Percentiles rank a stretch among this genome's conserved stretches.
phyloP scores from a whole-genome alignment of 2,113 vertebrate species.

The Mustelus asterias region DNA sequence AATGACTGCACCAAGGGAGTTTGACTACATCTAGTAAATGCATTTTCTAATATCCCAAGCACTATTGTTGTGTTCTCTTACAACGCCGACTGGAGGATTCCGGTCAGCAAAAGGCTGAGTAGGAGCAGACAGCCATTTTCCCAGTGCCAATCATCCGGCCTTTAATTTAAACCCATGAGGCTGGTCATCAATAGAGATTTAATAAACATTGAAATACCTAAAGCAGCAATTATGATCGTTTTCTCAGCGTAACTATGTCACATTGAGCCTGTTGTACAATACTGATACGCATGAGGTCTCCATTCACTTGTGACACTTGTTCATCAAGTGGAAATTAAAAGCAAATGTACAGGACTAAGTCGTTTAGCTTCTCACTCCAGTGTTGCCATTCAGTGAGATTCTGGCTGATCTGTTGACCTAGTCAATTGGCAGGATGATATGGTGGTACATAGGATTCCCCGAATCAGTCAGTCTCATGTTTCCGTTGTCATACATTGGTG shows the following conservation, averaged over 20 bases:
- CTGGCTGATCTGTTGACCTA: neutral
- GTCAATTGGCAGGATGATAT: neutral
- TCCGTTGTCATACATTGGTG: neutral
- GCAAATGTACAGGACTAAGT: no score
- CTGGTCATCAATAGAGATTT: slow-evolving; percentile 27
- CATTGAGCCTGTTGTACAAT: neutral
- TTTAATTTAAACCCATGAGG: slow-evolving; percentile 34
- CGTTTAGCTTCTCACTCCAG: neutral
- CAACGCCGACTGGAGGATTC: neutral
- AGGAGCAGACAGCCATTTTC: slow-evolving; percentile 30
- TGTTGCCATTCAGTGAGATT: neutral
- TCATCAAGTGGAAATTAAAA: neutral
- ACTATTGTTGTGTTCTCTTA: slow-evolving; percentile 23
- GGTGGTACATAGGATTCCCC: neutral
- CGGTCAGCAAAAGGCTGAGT: slow-evolving; percentile 35
- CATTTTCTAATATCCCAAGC: slow-evolving; percentile 37
- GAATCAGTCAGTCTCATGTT: neutral
- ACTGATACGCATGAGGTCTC: neutral
- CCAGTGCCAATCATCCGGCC: neutral
- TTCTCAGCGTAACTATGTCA: neutral
- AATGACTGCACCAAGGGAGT: slow-evolving; percentile 33
- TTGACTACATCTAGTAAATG: slow-evolving; percentile 36
- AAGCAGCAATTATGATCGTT: slow-evolving; percentile 34
- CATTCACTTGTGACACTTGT: neutral
- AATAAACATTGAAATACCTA: slow-evolving; percentile 29